Evolutionary conservation across 30 jellyfish, hydroid and myxozoan species (phyloP).

Genomic region (Cassiopea xamachana): DNA sequence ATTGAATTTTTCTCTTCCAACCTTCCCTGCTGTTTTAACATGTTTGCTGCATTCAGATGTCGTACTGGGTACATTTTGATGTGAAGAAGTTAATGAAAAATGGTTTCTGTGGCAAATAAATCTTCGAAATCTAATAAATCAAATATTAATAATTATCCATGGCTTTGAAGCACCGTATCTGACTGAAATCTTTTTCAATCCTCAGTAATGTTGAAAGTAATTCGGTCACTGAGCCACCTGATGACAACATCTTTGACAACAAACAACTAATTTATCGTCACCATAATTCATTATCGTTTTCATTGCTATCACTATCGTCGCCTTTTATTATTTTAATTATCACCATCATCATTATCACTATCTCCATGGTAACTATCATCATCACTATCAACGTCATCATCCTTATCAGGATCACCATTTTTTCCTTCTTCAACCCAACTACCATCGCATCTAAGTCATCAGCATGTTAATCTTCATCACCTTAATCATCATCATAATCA

Average conservation of each 20-base stretch:
- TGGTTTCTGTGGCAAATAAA: not conserved
- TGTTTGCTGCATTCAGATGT: not conserved
- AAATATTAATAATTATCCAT: slow-evolving; percentile 26
- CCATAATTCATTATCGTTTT: not conserved
- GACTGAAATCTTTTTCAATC: slow-evolving; percentile 22
- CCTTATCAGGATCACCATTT: slow-evolving; percentile 3
- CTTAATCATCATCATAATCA: slow-evolving; percentile 25
- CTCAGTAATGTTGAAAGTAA: not conserved
- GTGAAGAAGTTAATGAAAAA: not conserved
- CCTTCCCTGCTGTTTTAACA: not conserved
- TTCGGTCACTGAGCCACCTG: slow-evolving; percentile 18
- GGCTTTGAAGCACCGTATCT: slow-evolving; percentile 5
- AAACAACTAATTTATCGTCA: not conserved
- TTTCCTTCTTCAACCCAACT: not conserved
- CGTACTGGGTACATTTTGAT: not conserved
- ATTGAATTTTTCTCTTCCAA: not conserved
- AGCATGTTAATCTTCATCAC: slow-evolving; percentile 16
- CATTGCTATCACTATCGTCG: not conserved
- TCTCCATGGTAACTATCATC: not conserved
- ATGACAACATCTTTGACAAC: slow-evolving; percentile 25
- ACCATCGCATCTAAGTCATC: not conserved
- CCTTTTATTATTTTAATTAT: too few species aligned
- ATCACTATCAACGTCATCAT: not conserved
- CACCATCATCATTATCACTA: not conserved
- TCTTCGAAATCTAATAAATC: not conserved